phyloP scores from a whole-genome alignment of 2,888 invertebrate genomes.

The Leucoptera coffeella region DNA sequence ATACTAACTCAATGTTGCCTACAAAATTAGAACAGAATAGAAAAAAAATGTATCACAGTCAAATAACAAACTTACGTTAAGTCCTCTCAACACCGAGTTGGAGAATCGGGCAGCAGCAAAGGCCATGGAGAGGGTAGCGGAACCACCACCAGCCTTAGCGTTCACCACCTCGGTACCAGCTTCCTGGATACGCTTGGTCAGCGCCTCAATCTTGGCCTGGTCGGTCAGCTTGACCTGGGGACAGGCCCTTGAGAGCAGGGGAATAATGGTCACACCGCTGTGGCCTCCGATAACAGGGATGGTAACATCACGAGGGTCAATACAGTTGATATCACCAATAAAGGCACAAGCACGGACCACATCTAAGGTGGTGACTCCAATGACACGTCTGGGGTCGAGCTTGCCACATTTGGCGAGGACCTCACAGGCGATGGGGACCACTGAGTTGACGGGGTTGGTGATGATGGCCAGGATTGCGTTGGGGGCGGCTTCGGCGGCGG shows the following conservation, averaged over 20 bases:
- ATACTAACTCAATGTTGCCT: too few species aligned
- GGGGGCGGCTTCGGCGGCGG: slow-evolving; percentile 77
- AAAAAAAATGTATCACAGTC: too few species aligned
- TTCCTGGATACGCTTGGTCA: slow-evolving; percentile 94
- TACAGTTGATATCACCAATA: slow-evolving; percentile 85
- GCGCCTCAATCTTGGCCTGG: slow-evolving; percentile 69
- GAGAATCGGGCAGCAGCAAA: slow-evolving; percentile 93
- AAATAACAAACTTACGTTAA: slow-evolving; percentile 50
- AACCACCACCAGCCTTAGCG: slow-evolving; percentile 97
- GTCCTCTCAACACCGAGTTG: slow-evolving; percentile 74
- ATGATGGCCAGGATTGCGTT: slow-evolving; percentile 93
- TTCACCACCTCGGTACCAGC: slow-evolving; percentile 97
- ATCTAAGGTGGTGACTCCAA: slow-evolving; percentile 96
- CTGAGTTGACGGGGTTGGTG: slow-evolving; percentile 98
- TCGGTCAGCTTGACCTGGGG: slow-evolving; percentile 76
- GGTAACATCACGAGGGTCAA: slow-evolving; percentile 77
- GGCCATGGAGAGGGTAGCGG: slow-evolving; percentile 98
- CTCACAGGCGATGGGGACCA: slow-evolving; percentile 95
- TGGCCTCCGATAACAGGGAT: slow-evolving; percentile 98
- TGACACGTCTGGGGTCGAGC: slow-evolving; percentile 87
- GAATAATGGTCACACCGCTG: slow-evolving; percentile 97
- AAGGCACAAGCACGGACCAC: slow-evolving; percentile 93
- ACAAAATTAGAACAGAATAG: too few species aligned
- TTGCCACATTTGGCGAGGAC: too few species aligned
- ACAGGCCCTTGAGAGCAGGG: slow-evolving; percentile 85